A percentile compares a stretch with the other conserved stretches of the same genome.
These are phyloP conservation scores for Eptatretus atami DNA, from an alignment of 2,797 vertebrate genomes.

Conservation along the genomic window DNA sequence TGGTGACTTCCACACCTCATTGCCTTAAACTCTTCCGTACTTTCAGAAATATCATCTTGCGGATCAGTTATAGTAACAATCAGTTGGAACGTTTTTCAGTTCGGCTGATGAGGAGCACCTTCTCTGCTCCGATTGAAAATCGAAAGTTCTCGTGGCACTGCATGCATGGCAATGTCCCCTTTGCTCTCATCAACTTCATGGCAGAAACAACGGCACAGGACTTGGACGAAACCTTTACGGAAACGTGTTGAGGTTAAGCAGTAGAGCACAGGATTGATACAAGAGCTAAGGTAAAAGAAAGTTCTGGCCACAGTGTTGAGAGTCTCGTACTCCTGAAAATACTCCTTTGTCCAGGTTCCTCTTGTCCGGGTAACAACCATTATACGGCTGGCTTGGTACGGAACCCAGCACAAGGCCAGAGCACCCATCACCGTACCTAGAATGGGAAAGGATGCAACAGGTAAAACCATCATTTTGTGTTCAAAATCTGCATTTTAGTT, in stretches of 20 bases:
- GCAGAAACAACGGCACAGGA: constrained; percentile 24
- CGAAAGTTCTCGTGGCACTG: too few relatives aligned
- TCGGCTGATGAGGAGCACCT: too few relatives aligned
- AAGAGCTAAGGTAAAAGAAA: constrained; percentile 89
- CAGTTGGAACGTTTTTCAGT: too few relatives aligned
- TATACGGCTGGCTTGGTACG: constrained; percentile 48
- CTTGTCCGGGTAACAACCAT: constrained; percentile 45
- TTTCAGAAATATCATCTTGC: too few relatives aligned
- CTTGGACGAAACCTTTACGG: constrained; percentile 43
- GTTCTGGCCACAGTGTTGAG: constrained; percentile 39
- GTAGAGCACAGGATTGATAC: constrained; percentile 70
- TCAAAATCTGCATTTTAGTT: neutral
- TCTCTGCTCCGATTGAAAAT: too few relatives aligned
- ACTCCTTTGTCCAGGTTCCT: constrained; percentile 26
- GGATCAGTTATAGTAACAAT: too few relatives aligned
- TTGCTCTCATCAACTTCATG: neutral
- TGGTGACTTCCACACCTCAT: too few relatives aligned
- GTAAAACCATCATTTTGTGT: neutral
- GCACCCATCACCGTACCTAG: constrained; percentile 47
- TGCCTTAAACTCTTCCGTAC: too few relatives aligned
- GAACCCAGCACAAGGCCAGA: constrained; percentile 54
- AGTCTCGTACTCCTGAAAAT: constrained; percentile 27
- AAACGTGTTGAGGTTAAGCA: constrained; percentile 66
- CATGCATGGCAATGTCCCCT: neutral
- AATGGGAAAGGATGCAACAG: constrained; percentile 6